Base-by-base conservation (phyloP, 2,113 vertebrate species). In the Trinectes maculatus region DNA sequence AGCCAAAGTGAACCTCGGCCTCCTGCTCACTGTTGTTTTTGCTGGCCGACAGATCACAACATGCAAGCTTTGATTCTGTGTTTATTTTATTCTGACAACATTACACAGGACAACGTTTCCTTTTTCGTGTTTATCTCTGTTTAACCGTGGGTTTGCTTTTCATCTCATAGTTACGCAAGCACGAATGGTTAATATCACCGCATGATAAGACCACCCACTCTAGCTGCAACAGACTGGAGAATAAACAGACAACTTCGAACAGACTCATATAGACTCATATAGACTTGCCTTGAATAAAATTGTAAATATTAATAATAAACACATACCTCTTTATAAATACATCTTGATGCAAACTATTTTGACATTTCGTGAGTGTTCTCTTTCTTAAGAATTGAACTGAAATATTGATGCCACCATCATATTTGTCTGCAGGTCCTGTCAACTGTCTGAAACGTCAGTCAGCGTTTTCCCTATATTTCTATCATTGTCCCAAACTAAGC, bases 121-220 rank as follows among this genome's bases (percentile, higher is more conserved):
- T 75, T 64, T 46, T 61, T 47, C 52, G 33, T n/a, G 21, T 49
- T 65, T 19, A 11, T 79, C 48, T 63, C 52, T 42, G 51, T 29
- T 37, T 39, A 72, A 34, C 18, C 1, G 5, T 9, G 25, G 48
- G 44, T 62, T 55, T 59, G 40, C 11, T 24, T 58, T 76, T 34
- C 8, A 42, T 52, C 43, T 59, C 16, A 28, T 28, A 46, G 19
- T 59, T 25, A 24, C 63, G 40, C 62, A 80, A 70, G 25, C 56
- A 63, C 52, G 46, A 78, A 67, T 57, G 58, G 61, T 74, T 71
- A 37, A 64, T 71, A 57, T 67, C 55, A 5, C 67, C 49, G 44
- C 59, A 57, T 26, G 40, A 56, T 16, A 29, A 42, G 52, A n/a
- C 64, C 39, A 25, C 77, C 63, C 62, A 19, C 49, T 11, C 29